phyloP scores from a whole-genome alignment of 2,888 invertebrate genomes.

The Pollenia labialis region DNA sequence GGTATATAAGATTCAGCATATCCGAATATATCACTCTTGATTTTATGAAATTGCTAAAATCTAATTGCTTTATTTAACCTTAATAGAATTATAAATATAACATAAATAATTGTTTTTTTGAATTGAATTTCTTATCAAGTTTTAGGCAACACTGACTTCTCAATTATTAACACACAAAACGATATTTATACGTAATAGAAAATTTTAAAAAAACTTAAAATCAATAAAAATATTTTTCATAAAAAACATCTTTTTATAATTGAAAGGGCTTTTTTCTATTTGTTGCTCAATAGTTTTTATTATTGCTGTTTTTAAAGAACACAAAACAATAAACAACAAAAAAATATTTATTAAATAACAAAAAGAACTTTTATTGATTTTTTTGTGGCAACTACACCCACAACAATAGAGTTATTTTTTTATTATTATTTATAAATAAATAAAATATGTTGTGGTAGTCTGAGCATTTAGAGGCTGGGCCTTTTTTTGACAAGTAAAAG shows the following conservation, averaged over 20 bases:
- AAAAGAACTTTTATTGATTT: conserved; percentile 35
- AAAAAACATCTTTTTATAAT: conserved; percentile 39
- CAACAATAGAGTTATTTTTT: conserved; percentile 30
- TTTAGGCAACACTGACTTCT: conserved; percentile 8
- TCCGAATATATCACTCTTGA: no score
- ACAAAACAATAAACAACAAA: background rate
- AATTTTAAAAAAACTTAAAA: background rate
- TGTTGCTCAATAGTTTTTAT: conserved; percentile 2
- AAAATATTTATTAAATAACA: conserved; percentile 37
- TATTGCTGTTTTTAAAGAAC: conserved; percentile 9
- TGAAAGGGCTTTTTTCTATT: conserved; percentile 33
- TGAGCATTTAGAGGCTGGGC: conserved; percentile 66
- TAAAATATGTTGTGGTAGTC: conserved; percentile 48
- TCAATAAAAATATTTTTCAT: conserved; percentile 44
- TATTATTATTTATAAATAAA: conserved; percentile 27
- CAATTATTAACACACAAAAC: background rate
- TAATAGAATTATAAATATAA: background rate
- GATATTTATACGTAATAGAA: background rate
- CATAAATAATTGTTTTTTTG: conserved; percentile 1
- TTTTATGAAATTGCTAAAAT: no score
- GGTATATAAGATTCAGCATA: no score
- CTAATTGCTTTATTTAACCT: background rate
- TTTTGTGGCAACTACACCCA: conserved; percentile 47
- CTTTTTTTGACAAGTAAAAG: conserved; percentile 44
- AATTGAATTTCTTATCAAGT: conserved; percentile 45